Conservation (phyloP, 2,797 vertebrate species). For the Artibeus jamaicensis region DNA sequence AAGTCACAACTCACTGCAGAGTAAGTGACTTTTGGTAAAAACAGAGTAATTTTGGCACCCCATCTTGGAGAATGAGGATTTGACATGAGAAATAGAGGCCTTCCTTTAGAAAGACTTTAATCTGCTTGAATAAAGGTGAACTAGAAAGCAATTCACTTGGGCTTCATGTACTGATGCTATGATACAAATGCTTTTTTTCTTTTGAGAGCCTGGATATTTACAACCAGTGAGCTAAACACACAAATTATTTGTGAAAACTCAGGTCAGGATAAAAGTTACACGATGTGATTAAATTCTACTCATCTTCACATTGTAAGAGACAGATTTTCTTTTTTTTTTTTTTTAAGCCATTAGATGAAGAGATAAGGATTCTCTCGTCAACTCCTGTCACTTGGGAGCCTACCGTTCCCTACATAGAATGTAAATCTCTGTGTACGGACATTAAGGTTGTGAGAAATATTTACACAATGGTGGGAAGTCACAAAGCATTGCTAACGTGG, state of each 20-base stretch:
- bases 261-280: not conserved
- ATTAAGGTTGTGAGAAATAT: not conserved
- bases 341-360: not conserved
- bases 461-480: not conserved
- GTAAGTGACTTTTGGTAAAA: not conserved
- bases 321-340: not conserved
- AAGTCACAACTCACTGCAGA: not conserved
- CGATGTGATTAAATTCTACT: not conserved
- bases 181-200: not conserved
- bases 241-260: not conserved
- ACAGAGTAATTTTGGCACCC: not conserved
- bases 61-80: not conserved
- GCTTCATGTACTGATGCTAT: not conserved
- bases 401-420: not conserved
- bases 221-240: not conserved
- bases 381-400: no score
- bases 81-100: not conserved
- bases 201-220: not conserved
- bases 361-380: not conserved
- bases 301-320: not conserved
- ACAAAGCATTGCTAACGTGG: not conserved
- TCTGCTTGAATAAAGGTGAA: not conserved
- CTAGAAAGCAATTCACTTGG: not conserved
- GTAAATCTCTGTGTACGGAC: not conserved
- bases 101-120: not conserved